Base-by-base conservation (phyloP, 2,113 vertebrate species). In the Micronycteris hirsuta region DNA sequence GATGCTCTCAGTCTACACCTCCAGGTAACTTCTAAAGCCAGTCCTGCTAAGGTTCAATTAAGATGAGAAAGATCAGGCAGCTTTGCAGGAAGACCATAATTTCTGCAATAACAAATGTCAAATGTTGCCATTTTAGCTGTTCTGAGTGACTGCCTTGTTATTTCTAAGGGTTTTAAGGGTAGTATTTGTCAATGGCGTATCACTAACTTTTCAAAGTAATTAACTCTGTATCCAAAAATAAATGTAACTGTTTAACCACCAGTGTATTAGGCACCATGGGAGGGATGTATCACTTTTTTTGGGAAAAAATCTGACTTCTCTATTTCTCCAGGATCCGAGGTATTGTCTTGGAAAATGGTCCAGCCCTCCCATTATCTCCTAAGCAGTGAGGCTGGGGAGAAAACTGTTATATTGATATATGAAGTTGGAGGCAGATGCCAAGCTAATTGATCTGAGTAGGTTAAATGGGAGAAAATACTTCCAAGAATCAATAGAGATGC, bases 211-310 rank as follows among this genome's bases (percentile, higher is more conserved):
- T 98, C 97, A 98, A 93, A 97, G 98, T 98, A 98, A 98, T 98
- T 98, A 98, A 98, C 98, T 98, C 97, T 97, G 87, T 93, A 97
- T 98, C 98, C 96, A 97, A 98, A 98, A 98, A 97, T 98, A 98
- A 98, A 98, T 94, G 93, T 98, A 97, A 98, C 98, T 97, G 96
- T 97, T 98, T 98, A 98, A 97, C 97, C 97, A 98, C 90, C n/a
- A 17, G 96, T 97, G 86, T 98, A 97, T 98, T 97, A 97, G 95
- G 93, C 97, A 97, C 97, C 96, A 97, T 97, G 96, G 96, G 97
- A 98, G 97, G 96, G 96, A 98, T 97, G 96, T n/a, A 94, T 96
- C 93, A 96, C 96, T 98, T 98, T 98, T 98, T 98, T 97, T 92
- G 16, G 31, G 97, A 98, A 97, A 98, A 98, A 93, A 98, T 98